Base-by-base conservation (phyloP, 1,140 invertebrate species). In the Lasioglossum baleicum region DNA sequence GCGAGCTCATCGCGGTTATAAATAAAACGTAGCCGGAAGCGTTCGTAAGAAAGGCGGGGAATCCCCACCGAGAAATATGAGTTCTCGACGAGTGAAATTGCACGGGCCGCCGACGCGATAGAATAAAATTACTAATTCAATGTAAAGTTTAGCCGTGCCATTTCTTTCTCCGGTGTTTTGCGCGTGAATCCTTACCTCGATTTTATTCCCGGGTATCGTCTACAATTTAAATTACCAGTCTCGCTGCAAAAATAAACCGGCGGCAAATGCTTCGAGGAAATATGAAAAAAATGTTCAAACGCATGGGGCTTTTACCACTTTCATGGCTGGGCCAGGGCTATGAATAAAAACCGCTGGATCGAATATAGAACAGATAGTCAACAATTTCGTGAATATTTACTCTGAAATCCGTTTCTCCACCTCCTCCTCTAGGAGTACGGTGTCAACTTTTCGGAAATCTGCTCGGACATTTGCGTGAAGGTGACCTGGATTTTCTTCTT, bases 311-410 rank as follows among this genome's bases (percentile, higher is more conserved):
- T 48, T 56, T 20, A 56, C 17, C 15, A 56, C 20, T 6, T 56
- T 69, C 13, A 8, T 8, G 67, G 20, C 1, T 51, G 17, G 48
- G 13, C 31, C 4, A 11, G 11, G 53, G 35, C 48, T 15, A 68
- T 56, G 67, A 56, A 40, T 69, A 69, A n/a, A 31, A 69, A 56
- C 5, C 7, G 15, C 26, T 17, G 51, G 15, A 13, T 15, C 7
- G 31, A 35, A 35, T 17, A 48, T 26, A 26, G 44, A 51, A 56
- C 17, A 44, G 11, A 4, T 67, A 67, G 42, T 22, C 65, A 22
- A n/a, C n/a, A 11, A 67, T 44, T 56, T 69, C 31, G 6, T 11
- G 67, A 53, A 56, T 69, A 56, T 69, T 69, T 56, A 10, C 13
- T 20, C 20, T 48, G 0, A 3, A 48, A 3, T 11, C 35, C 1